Evolutionary conservation across 1,140 invertebrate genomes (phyloP), one percentile per base, ranked within the genome.

Genomic region (Platyscapa corneri): DNA sequence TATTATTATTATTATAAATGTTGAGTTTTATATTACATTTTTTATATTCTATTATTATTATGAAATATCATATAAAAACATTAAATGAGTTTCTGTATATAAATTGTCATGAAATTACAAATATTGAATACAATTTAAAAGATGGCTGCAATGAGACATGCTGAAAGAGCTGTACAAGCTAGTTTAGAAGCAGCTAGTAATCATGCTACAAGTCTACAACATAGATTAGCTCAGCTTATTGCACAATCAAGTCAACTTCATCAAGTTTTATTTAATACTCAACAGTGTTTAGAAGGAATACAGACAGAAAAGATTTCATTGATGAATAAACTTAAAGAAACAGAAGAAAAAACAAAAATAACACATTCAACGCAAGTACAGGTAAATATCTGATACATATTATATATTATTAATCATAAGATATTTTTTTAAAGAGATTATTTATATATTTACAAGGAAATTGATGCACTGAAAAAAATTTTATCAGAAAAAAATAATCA

Each of bases 121-220:
- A 76, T 49, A 49, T 74, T 74, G n/a, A n/a, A 76, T 77, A n/a
- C 70, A 34, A 42, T 74, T 88, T 87, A 88, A 84, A 83, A 92
- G 90, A 88, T 94, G 76, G 91, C 92, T 42, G 89, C 94, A 27
- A 94, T 95, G 92, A 91, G 90, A 46, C 93, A 95, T 85, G 91
- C 93, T 0, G 94, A 95, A 90, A 90, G 92, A 64, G 90, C 91
- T 0, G 91, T 94, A 65, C 93, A 94, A 89, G 90, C 90, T 10
- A 94, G 93, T 88, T 90, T 95, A 82, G 93, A 94, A 88, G 94
- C 94, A 14, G 93, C 94, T 0, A 93, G 92, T 53, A 92, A 92
- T 88, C 90, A 93, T 86, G 90, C 93, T 18, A 94, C 93, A 3
- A 92, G 92, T 88, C 88, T 95, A 14, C 92, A 94, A 79, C 94